phyloP scores from a whole-genome alignment of 92 coral and sea anemone species.

The Heliopora coerulea region DNA sequence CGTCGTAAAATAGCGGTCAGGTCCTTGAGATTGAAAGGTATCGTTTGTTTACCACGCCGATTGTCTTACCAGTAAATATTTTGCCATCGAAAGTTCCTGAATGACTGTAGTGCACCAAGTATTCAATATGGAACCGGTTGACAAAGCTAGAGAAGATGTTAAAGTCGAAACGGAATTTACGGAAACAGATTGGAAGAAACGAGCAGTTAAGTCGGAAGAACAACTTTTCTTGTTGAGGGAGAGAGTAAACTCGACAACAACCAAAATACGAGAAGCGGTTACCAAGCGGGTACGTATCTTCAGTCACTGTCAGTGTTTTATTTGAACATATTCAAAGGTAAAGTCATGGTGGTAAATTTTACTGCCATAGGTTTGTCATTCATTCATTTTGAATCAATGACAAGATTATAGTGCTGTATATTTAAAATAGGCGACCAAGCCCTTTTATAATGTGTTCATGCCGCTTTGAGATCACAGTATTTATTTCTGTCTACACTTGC shows the following conservation, averaged over 20 bases:
- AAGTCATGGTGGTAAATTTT: background rate
- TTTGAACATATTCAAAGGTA: background rate
- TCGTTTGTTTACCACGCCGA: no score
- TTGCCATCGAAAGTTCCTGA: no score
- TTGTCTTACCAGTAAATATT: no score
- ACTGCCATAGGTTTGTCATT: background rate
- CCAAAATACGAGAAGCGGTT: conserved; percentile 32
- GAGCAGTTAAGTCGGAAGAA: conserved; percentile 18
- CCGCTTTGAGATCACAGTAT: no score
- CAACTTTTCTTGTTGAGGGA: conserved; percentile 6
- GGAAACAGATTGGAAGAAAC: conserved; percentile 31
- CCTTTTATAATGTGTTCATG: no score
- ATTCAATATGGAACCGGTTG: background rate
- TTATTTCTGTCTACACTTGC: no score
- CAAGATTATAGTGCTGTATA: no score
- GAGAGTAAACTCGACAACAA: conserved; percentile 29
- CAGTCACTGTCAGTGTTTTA: no score
- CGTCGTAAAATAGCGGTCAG: background rate
- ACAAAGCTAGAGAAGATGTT: background rate
- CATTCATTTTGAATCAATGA: no score
- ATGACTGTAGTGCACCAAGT: no score
- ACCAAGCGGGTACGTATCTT: conserved; percentile 24
- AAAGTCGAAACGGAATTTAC: background rate
- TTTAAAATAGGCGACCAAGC: no score
- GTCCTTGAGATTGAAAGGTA: no score